Percentiles rank a stretch among this genome's conserved stretches.
These are phyloP conservation scores for Solen grandis DNA, from an alignment of 1,140 invertebrate genomes.

Conservation along the genomic window DNA sequence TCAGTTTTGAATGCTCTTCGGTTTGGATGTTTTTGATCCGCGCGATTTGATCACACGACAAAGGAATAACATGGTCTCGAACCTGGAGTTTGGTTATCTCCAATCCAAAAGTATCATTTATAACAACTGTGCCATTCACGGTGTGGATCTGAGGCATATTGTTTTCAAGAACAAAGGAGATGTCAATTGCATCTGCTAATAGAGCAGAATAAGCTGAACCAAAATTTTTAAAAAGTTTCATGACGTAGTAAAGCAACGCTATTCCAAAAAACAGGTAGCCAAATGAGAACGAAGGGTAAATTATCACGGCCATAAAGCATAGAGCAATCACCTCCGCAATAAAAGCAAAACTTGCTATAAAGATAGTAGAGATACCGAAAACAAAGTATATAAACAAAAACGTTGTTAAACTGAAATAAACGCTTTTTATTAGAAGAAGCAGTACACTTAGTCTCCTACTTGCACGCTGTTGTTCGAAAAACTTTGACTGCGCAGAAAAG, in stretches of 20 bases:
- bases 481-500: neutral
- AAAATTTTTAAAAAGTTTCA: conserved; percentile 19
- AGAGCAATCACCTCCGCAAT: conserved; percentile 4
- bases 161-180: neutral
- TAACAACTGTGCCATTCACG: neutral
- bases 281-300: conserved; percentile 30
- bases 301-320: conserved; percentile 6
- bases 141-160: neutral
- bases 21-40: neutral
- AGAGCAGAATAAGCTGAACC: conserved; percentile 16
- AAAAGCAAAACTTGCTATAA: neutral
- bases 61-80: neutral
- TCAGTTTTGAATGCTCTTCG: neutral
- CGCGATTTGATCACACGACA: neutral
- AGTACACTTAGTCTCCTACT: neutral
- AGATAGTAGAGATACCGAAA: conserved; percentile 9
- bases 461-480: neutral
- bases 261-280: conserved; percentile 32
- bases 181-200: conserved; percentile 9
- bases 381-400: conserved; percentile 15
- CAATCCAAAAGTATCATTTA: neutral
- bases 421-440: neutral
- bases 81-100: conserved; percentile 8
- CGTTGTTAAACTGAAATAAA: neutral
- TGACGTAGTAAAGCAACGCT: conserved; percentile 19